Evolutionary conservation across 2,888 invertebrate species (phyloP).

Genomic region (Leucophora obtusa): DNA sequence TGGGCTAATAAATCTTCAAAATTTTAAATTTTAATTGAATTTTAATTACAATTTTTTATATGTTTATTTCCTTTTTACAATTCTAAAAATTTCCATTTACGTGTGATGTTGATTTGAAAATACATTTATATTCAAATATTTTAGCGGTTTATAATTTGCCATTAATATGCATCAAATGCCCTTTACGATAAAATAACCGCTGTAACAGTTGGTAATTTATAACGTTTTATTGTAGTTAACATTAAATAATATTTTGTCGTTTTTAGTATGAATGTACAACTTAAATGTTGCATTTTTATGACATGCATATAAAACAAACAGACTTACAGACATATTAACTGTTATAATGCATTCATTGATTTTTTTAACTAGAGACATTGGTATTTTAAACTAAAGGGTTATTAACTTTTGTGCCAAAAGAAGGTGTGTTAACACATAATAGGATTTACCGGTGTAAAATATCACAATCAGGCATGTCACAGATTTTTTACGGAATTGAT

Average conservation of each 20-base stretch:
- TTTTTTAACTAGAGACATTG: not conserved
- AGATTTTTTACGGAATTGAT: no score
- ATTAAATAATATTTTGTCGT: conserved; percentile 36
- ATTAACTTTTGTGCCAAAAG: conserved; percentile 52
- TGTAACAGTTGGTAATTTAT: conserved; percentile 62
- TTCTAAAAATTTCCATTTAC: conserved; percentile 34
- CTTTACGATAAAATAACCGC: conserved; percentile 59
- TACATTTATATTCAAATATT: conserved; percentile 32
- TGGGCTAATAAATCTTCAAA: no score
- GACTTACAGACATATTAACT: conserved; percentile 28
- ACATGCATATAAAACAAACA: conserved; percentile 11
- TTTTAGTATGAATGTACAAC: not conserved
- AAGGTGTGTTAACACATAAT: conserved; percentile 40
- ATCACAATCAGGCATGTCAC: no score
- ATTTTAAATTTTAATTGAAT: no score
- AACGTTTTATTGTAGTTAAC: conserved; percentile 44
- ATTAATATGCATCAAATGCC: conserved; percentile 63
- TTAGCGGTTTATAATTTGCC: conserved; percentile 48
- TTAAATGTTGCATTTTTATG: conserved; percentile 3
- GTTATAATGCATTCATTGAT: conserved; percentile 41
- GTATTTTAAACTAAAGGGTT: conserved; percentile 39
- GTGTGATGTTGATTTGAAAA: conserved; percentile 36
- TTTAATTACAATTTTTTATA: no score
- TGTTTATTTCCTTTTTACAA: not conserved
- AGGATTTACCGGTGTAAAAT: no score